Base-by-base conservation (phyloP, 2,888 invertebrate species). In the Nymphalis c-album region DNA sequence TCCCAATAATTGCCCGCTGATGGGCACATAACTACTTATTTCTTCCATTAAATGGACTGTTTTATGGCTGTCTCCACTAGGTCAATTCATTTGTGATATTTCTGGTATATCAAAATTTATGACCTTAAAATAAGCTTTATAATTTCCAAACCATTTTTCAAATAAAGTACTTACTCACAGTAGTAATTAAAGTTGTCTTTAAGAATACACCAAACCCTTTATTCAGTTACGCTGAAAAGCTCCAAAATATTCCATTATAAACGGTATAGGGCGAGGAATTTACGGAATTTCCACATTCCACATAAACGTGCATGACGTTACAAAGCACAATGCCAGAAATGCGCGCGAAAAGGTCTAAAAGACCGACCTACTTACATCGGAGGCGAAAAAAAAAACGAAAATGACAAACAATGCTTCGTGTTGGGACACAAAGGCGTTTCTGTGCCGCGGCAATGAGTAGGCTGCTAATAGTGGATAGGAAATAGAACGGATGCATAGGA, bases 321-420 rank as follows among this genome's bases (percentile, higher is more conserved):
- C 73, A 67, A 66, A 71, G 71, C 70, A 65, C 67, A 67, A 67
- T 63, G 64, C 69, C 66, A 71, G 69, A 64, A 65, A 71, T 70
- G 67, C 68, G 62, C 62, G 57, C 50, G 48, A 63, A 68, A 57
- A 64, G 67, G 59, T 69, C 59, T 66, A 61, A 70, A 68, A 62
- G 65, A 60, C 64, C 71, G 74, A 70, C 73, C 75, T 70, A 75
- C 64, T 74, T 75, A 69, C 63, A 69, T 51, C 59, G 60, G 51
- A 62, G 58, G 31, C 59, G 64, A 46, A 60, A 63, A 62, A n/a
- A 62, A 71, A 72, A 58, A 67, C 68, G 64, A 64, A 70, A 74
- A 71, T 70, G 71, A 74, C 70, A 70, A 72, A 74, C 72, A 72
- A 73, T 71, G 67, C 31, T 31, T 31, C 31, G 55, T 16, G 55